Percentiles rank a stretch among this genome's conserved stretches.
phyloP scores from a whole-genome alignment of 2,113 vertebrate genomes.

The Mionectes macconnelli region DNA sequence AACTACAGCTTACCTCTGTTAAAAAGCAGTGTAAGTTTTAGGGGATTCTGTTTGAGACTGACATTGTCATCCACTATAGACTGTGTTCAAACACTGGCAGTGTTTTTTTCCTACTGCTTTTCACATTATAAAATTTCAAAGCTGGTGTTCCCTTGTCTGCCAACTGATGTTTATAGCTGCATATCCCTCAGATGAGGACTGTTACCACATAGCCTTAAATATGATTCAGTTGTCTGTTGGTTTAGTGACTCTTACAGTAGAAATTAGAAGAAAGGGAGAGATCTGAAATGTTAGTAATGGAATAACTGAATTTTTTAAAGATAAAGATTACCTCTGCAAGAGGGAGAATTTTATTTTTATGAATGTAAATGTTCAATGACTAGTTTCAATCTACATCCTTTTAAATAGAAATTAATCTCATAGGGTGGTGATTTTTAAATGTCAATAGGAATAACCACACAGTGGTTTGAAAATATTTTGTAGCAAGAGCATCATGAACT shows the following conservation, averaged over 20 bases:
- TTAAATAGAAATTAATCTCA: not conserved
- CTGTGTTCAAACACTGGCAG: not conserved
- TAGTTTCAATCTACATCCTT: not conserved
- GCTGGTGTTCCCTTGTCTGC: not conserved
- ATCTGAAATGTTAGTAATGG: not conserved
- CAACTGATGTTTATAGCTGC: not conserved
- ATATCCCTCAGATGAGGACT: not conserved
- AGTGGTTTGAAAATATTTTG: not conserved
- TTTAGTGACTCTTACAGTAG: not conserved
- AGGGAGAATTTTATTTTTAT: not conserved
- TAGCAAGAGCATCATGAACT: not conserved
- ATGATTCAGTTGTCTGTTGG: not conserved
- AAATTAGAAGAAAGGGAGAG: not conserved
- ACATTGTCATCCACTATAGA: not conserved
- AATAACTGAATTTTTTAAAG: not conserved
- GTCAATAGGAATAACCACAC: not conserved
- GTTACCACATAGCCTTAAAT: conserved; percentile 41
- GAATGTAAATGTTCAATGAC: not conserved
- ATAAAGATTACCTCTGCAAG: not conserved
- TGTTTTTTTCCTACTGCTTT: not conserved
- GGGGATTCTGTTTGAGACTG: not conserved
- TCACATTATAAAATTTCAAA: not conserved
- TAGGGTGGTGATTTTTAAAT: not conserved
- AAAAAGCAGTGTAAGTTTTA: not conserved
- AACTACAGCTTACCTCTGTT: not conserved